Percentiles rank a stretch among this genome's conserved stretches.
Evolutionary conservation across 2,113 vertebrate species (phyloP).

Genomic region (Mastomys coucha): DNA sequence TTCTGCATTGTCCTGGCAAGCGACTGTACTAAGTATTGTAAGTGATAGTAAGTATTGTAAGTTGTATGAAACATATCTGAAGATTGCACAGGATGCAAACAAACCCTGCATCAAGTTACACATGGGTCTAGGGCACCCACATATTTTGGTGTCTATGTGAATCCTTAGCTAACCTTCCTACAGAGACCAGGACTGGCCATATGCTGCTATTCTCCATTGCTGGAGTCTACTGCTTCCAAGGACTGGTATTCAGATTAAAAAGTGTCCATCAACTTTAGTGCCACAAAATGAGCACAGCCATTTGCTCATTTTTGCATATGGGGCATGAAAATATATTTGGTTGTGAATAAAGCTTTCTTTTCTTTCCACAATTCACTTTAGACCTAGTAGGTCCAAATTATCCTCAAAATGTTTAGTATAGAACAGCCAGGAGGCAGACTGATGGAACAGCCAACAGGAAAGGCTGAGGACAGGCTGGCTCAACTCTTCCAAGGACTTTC

Average conservation of each 20-base stretch:
- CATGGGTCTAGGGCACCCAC: not conserved
- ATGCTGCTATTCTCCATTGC: fast-evolving
- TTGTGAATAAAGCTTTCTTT: not conserved
- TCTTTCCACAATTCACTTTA: not conserved
- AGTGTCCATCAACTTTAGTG: not conserved
- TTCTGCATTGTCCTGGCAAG: not conserved
- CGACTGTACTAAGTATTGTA: not conserved
- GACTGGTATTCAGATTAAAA: not conserved
- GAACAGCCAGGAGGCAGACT: not conserved
- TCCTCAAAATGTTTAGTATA: slow-evolving; percentile 42
- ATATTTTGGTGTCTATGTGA: not conserved
- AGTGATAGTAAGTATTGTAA: not conserved
- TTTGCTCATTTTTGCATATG: not conserved
- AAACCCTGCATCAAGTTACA: not conserved
- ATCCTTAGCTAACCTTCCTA: not conserved
- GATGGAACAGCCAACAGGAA: not conserved
- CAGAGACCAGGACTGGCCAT: not conserved
- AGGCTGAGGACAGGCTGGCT: not conserved
- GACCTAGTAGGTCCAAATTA: not conserved
- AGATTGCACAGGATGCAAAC: not conserved
- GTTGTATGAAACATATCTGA: not conserved
- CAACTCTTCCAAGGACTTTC: not conserved
- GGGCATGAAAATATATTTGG: not conserved
- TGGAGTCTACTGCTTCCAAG: not conserved
- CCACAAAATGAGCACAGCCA: not conserved